A percentile compares a stretch with the other conserved stretches of the same genome.
These are phyloP conservation scores for Ylistrum balloti DNA, from an alignment of 1,140 invertebrate species.

Conservation along the genomic window DNA sequence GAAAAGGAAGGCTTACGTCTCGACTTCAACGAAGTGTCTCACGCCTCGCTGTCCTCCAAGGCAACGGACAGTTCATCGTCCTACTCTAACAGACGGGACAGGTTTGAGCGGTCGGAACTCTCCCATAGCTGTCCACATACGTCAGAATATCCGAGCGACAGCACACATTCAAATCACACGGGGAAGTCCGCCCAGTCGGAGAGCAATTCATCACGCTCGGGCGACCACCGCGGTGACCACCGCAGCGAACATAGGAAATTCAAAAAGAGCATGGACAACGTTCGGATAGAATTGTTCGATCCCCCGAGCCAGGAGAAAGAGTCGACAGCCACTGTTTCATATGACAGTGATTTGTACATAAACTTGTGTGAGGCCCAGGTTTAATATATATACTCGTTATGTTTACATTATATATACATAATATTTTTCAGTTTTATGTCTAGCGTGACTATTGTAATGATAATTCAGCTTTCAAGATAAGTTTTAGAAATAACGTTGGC, in stretches of 20 bases:
- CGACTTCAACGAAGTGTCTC: conserved; percentile 73
- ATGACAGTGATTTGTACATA: conserved; percentile 80
- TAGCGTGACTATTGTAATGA: neutral
- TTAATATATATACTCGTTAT: conserved; percentile 51
- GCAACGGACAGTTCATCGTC: conserved; percentile 56
- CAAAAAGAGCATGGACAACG: conserved; percentile 72
- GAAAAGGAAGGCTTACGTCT: conserved; percentile 74
- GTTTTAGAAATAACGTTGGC: neutral
- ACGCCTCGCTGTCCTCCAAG: conserved; percentile 58
- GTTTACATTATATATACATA: neutral
- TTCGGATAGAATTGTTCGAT: conserved; percentile 77
- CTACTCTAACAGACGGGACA: conserved; percentile 54
- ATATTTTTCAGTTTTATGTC: neutral
- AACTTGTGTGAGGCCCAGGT: conserved; percentile 81
- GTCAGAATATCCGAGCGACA: conserved; percentile 53
- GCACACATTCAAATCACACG: conserved; percentile 56
- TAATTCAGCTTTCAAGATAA: neutral
- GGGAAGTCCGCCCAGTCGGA: conserved; percentile 70
- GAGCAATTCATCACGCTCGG: conserved; percentile 72
- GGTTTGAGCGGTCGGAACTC: conserved; percentile 56
- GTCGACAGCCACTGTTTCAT: conserved; percentile 80
- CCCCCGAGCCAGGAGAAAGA: conserved; percentile 80
- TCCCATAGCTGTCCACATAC: conserved; percentile 50
- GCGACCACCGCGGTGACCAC: conserved; percentile 62
- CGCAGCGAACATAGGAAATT: conserved; percentile 59